Evolutionary conservation across 2,888 invertebrate genomes (phyloP), one percentile per base, ranked within the genome.

Genomic region (Carterocephalus palaemon): DNA sequence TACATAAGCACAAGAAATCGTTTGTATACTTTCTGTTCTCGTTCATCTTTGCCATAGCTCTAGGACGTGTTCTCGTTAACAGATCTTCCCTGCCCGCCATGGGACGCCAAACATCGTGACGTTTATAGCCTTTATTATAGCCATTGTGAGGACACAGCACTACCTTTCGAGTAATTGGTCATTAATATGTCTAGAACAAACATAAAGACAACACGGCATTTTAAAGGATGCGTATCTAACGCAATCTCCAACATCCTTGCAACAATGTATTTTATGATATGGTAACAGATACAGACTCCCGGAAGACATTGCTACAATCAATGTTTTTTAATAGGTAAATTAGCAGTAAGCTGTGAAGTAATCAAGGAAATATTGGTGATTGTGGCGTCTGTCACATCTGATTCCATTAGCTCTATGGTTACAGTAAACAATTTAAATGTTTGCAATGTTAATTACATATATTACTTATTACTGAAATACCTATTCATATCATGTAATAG

Each of bases 11-110:
- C n/a, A n/a, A n/a, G n/a, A n/a, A n/a, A n/a, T n/a, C n/a, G n/a
- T n/a, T n/a, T n/a, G n/a, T n/a, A n/a, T n/a, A n/a, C n/a, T 15
- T 8, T 37, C 26, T 37, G 19, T 17, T 4, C 17, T 31, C 19
- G 6, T 17, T 67, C 59, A 4, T 74, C 78, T 77, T 37, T 72
- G 73, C 32, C 47, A 42, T 60, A 60, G 59, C 58, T 60, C 67
- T 74, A 78, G 72, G 75, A 75, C 71, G 72, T 67, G 76, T 77
- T 72, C 77, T 81, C 78, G 80, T 78, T 78, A 79, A 76, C 75
- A 75, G 77, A 75, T 77, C 75, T 73, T 68, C 71, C 73, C 64
- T 57, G 65, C 59, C 62, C 75, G 56, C 79, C 74, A 67, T 73
- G 71, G 79, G 80, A 77, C 70, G 70, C 75, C 79, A 67, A 72